Evolutionary conservation across 2,888 invertebrate genomes (phyloP).

Genomic region (Aporophyla lueneburgensis): DNA sequence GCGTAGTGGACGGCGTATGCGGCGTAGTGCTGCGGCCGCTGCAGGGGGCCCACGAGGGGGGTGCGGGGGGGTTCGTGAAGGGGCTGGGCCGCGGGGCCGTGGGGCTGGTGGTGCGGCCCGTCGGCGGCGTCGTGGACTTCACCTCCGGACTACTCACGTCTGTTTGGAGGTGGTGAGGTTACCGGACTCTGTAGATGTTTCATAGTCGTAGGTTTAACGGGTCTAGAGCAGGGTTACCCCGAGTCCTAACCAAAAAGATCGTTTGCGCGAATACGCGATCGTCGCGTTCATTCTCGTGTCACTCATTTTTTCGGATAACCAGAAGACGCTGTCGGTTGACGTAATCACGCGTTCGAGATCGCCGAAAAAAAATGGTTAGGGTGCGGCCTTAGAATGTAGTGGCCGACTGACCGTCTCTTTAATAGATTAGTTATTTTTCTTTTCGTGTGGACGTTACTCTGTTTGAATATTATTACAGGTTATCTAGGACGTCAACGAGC

Average conservation of each 20-base stretch:
- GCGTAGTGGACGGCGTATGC: constrained; percentile 82
- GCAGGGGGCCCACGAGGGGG: constrained; percentile 78
- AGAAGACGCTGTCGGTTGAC: neutral
- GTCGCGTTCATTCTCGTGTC: too few relatives aligned
- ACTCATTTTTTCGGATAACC: neutral
- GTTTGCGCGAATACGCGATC: neutral
- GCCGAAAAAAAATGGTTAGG: constrained; percentile 3
- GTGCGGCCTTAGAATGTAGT: neutral
- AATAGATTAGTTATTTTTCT: neutral
- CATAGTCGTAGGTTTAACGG: constrained; percentile 9
- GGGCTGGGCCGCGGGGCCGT: constrained; percentile 81
- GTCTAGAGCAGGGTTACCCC: neutral
- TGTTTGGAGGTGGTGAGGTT: constrained; percentile 81
- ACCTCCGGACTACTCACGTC: constrained; percentile 81
- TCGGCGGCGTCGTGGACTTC: constrained; percentile 84
- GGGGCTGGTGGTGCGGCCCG: constrained; percentile 82
- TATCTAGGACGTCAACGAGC: too few relatives aligned
- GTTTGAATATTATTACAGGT: neutral
- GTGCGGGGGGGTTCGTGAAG: constrained; percentile 80
- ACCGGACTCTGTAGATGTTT: constrained; percentile 55
- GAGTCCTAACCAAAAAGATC: constrained; percentile 7
- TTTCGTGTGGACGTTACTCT: neutral
- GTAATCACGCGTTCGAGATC: neutral
- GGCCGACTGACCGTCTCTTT: neutral
- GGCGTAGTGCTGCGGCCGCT: constrained; percentile 80